These are phyloP conservation scores for Microplitis manilae DNA, from an alignment of 2,888 invertebrate species.

Conservation along the genomic window DNA sequence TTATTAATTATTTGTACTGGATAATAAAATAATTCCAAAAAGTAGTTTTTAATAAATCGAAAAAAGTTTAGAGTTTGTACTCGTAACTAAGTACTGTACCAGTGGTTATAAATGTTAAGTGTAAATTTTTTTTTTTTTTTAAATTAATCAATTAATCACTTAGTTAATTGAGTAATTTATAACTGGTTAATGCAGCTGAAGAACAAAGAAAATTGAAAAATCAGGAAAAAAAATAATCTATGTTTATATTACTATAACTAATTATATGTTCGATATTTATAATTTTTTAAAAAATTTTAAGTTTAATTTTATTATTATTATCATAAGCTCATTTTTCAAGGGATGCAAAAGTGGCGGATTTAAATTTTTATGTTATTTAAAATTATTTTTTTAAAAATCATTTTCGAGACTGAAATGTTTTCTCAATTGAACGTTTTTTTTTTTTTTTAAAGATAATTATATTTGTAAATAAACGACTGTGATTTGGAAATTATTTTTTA, in stretches of 20 bases:
- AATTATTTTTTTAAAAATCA: neutral
- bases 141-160: neutral
- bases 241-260: neutral
- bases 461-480: slow-evolving; percentile 33
- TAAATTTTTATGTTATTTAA: neutral
- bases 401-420: slow-evolving; percentile 21
- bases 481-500: slow-evolving; percentile 27
- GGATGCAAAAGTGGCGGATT: neutral
- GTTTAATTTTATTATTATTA: neutral
- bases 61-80: neutral
- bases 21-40: neutral
- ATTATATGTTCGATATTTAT: neutral
- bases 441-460: slow-evolving; percentile 5
- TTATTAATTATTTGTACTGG: neutral
- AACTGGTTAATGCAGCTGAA: neutral
- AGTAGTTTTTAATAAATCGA: neutral
- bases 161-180: neutral
- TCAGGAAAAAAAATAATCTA: neutral
- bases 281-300: neutral
- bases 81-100: neutral
- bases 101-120: neutral
- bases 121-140: neutral
- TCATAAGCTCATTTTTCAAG: too few species aligned
- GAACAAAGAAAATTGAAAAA: slow-evolving; percentile 1
- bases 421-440: neutral